These are phyloP conservation scores for Chloropsis cyanopogon DNA, from an alignment of 2,113 vertebrate genomes.

Conservation along the genomic window DNA sequence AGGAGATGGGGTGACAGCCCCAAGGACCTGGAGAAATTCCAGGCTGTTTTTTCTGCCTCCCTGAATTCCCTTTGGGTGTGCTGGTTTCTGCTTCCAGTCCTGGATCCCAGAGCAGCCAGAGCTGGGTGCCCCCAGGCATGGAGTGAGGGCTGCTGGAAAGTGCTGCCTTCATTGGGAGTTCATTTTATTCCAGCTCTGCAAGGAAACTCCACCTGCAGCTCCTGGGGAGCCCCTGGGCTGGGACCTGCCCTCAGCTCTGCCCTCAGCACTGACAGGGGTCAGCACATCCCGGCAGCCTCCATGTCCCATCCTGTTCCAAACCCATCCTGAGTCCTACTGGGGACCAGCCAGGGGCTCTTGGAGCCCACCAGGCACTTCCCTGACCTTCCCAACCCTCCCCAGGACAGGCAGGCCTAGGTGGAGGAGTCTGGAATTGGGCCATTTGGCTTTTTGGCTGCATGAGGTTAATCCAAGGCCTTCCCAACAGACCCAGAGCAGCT, in stretches of 20 bases:
- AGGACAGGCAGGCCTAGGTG: neutral
- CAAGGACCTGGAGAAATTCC: neutral
- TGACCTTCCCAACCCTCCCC: neutral
- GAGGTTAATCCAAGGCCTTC: neutral
- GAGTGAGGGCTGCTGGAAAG: neutral
- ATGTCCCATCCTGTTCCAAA: neutral
- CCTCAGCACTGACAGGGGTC: neutral
- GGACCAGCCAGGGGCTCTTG: rapidly evolving
- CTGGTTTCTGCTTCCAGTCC: neutral
- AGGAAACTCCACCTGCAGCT: neutral
- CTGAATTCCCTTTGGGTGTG: neutral
- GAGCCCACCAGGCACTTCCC: neutral
- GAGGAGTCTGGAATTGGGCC: neutral
- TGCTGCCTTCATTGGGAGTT: neutral
- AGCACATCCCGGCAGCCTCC: rapidly evolving
- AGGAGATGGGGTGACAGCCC: neutral
- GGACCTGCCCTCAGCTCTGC: neutral
- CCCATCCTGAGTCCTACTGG: rapidly evolving
- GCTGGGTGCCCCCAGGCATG: rapidly evolving
- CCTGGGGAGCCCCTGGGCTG: neutral
- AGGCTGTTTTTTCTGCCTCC: neutral
- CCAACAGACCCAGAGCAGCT: neutral
- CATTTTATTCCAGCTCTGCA: neutral
- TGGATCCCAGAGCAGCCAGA: neutral
- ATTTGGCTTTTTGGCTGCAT: neutral